These are phyloP conservation scores for Oreochromis tanganicae DNA, from an alignment of 2,113 vertebrate species.

Conservation along the genomic window DNA sequence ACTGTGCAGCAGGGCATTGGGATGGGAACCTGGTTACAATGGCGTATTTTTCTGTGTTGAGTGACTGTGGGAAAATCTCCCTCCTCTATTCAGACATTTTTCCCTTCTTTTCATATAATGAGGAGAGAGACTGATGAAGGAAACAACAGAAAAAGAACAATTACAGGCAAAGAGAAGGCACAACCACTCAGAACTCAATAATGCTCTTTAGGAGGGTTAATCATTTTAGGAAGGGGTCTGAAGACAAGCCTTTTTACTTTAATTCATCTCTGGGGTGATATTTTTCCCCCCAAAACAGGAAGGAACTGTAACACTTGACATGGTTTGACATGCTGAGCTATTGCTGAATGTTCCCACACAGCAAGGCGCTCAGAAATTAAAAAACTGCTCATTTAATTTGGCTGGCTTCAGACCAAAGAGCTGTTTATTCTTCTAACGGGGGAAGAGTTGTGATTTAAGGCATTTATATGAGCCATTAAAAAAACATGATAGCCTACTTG, in stretches of 20 bases:
- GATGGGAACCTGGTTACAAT: constrained; percentile 83
- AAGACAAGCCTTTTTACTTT: constrained; percentile 86
- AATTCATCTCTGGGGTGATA: constrained; percentile 66
- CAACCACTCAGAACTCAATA: constrained; percentile 83
- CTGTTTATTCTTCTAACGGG: neutral
- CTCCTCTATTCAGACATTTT: constrained; percentile 99
- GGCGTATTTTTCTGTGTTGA: constrained; percentile 93
- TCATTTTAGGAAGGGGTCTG: constrained; percentile 81
- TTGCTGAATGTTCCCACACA: constrained; percentile 91
- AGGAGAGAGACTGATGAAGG: constrained; percentile 96
- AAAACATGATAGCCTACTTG: neutral
- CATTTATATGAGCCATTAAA: neutral
- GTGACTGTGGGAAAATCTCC: constrained; percentile 99
- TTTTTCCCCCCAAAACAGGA: constrained; percentile 80
- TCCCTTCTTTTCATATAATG: constrained; percentile 90
- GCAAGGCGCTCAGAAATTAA: constrained; percentile 59
- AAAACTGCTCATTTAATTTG: constrained; percentile 62
- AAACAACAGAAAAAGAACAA: constrained; percentile 95
- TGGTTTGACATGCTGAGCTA: constrained; percentile 82
- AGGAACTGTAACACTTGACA: constrained; percentile 98
- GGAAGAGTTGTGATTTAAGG: neutral
- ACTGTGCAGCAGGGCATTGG: constrained; percentile 63
- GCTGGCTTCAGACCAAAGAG: neutral
- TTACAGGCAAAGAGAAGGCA: constrained; percentile 89
- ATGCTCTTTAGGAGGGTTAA: constrained; percentile 90